phyloP scores from a whole-genome alignment of 2,797 vertebrate species.

The Picus viridis region DNA sequence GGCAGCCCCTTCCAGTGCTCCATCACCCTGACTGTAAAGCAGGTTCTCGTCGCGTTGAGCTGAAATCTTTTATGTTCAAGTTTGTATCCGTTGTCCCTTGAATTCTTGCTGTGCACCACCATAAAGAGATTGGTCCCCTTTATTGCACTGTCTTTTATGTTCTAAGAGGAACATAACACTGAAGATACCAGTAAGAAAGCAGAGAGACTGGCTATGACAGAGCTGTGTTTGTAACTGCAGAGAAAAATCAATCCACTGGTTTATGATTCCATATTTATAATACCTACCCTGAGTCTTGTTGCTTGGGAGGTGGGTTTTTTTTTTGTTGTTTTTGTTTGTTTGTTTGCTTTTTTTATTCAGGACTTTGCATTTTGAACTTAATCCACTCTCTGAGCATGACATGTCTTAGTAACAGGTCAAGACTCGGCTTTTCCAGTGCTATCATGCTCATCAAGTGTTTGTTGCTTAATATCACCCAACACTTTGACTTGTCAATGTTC shows the following conservation, averaged over 20 bases:
- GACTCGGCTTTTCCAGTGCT: constrained; percentile 69
- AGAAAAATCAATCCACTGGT: background rate
- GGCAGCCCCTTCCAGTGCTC: no score
- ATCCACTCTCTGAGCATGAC: constrained; percentile 2
- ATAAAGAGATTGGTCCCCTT: no score
- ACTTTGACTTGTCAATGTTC: constrained; percentile 74
- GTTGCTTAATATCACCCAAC: constrained; percentile 78
- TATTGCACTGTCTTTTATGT: background rate
- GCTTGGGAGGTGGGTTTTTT: background rate
- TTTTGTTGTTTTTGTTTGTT: background rate
- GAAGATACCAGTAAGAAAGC: background rate
- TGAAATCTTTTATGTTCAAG: no score
- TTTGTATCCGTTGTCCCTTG: no score
- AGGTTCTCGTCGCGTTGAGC: no score
- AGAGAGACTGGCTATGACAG: background rate
- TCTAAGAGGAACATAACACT: background rate
- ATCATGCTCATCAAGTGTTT: constrained; percentile 65
- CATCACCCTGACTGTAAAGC: no score
- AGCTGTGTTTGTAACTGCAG: background rate
- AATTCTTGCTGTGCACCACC: no score
- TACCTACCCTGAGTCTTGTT: background rate
- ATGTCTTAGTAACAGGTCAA: constrained; percentile 55
- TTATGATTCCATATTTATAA: background rate
- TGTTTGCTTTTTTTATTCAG: background rate
- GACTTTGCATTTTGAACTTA: constrained; percentile 7